A percentile compares a stretch with the other conserved stretches of the same genome.
Conservation (phyloP, 35 echinoderm and acorn worm species). For the Ophioderma brevispina region DNA sequence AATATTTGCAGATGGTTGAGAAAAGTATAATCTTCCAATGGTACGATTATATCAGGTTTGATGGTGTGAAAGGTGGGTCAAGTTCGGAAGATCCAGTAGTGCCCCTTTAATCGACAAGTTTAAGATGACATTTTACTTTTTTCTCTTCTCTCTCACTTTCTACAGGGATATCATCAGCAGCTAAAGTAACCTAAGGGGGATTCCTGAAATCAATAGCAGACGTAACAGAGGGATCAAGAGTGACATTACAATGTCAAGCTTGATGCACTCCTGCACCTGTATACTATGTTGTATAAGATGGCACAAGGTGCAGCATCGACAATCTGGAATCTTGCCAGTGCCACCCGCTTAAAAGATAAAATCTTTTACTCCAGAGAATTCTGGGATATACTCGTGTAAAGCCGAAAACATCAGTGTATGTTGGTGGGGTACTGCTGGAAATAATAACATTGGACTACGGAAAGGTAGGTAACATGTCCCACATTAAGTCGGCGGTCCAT, state of each 20-base stretch:
- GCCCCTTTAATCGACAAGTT: no score
- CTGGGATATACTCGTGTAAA: constrained; percentile 72
- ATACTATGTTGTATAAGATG: constrained; percentile 67
- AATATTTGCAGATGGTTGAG: no score
- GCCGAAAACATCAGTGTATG: constrained; percentile 53
- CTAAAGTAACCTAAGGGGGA: constrained; percentile 42
- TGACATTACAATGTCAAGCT: constrained; percentile 62
- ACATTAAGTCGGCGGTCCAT: no score
- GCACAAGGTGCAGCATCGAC: not conserved
- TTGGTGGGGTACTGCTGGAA: constrained; percentile 27
- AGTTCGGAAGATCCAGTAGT: no score
- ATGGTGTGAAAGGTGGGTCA: no score
- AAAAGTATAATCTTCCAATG: no score
- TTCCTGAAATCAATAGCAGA: constrained; percentile 17
- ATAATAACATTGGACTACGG: constrained; percentile 56
- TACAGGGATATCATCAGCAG: constrained; percentile 63
- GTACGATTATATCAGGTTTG: no score
- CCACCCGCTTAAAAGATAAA: constrained; percentile 47
- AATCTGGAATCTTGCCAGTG: constrained; percentile 58
- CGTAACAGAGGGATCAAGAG: constrained; percentile 45
- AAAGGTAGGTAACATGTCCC: constrained; percentile 78
- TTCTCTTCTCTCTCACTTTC: not conserved
- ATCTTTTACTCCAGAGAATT: constrained; percentile 29
- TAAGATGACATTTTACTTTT: not conserved
- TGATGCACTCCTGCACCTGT: constrained; percentile 46